These are phyloP conservation scores for Hyperoplus immaculatus DNA, from an alignment of 2,797 vertebrate species.

Conservation along the genomic window DNA sequence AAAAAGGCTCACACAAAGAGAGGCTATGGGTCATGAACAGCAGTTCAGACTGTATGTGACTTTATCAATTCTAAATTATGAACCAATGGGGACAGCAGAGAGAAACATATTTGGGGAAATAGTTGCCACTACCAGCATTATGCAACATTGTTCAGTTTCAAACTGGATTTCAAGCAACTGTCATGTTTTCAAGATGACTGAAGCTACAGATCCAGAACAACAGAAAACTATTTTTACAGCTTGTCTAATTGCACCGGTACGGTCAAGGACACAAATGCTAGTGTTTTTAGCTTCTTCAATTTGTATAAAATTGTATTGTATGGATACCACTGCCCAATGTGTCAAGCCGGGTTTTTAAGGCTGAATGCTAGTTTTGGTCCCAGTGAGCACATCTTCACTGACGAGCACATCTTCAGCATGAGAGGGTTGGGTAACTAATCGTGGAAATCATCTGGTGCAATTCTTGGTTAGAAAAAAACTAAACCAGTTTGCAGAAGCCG, in stretches of 20 bases:
- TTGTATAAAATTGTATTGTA: neutral
- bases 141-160: slow-evolving; percentile 1
- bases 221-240: neutral
- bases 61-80: slow-evolving; percentile 13
- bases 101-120: neutral
- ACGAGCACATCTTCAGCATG: neutral
- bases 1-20: neutral
- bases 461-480: neutral
- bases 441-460: neutral
- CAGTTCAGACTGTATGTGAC: slow-evolving; percentile 3
- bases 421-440: neutral
- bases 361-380: neutral
- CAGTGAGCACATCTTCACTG: neutral
- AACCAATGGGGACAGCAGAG: slow-evolving; percentile 14
- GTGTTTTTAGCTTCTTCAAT: neutral
- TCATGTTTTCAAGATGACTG: neutral
- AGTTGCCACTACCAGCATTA: neutral
- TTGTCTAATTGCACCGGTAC: neutral
- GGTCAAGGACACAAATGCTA: neutral
- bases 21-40: slow-evolving; percentile 11
- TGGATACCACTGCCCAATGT: neutral
- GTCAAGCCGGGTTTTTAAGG: neutral
- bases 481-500: neutral
- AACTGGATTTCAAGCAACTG: neutral
- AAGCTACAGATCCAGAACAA: neutral